Evolutionary conservation across 2,113 vertebrate species (phyloP).

Genomic region (Salminus brasiliensis): DNA sequence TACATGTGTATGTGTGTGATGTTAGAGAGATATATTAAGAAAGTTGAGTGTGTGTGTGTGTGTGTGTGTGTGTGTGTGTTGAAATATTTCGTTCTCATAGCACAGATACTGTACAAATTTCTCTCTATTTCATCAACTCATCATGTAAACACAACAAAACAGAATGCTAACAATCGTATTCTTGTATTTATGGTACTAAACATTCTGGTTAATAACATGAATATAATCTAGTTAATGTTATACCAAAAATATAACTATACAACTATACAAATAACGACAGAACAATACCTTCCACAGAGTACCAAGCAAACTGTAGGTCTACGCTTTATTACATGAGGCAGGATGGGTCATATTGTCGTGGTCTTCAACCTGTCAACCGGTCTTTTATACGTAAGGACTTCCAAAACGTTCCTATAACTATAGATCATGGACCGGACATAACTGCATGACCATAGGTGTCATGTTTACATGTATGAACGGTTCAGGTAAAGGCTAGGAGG

Average conservation of each 20-base stretch:
- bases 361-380: conserved; percentile 11
- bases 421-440: not conserved
- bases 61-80: conserved; percentile 29
- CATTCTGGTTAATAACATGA: conserved; percentile 70
- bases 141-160: conserved; percentile 64
- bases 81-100: conserved; percentile 3
- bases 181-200: conserved; percentile 64
- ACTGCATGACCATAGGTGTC: not conserved
- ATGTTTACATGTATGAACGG: not conserved
- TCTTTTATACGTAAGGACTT: conserved; percentile 26
- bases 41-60: not conserved
- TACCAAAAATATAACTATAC: conserved; percentile 70
- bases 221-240: conserved; percentile 71
- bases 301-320: conserved; percentile 59
- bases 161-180: conserved; percentile 51
- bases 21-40: conserved; percentile 2
- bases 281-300: conserved; percentile 55
- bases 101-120: conserved; percentile 36
- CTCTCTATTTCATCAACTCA: conserved; percentile 36
- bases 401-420: not conserved
- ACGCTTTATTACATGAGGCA: conserved; percentile 19
- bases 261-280: conserved; percentile 68
- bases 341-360: not conserved
- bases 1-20: conserved; percentile 24
- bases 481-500: not conserved